phyloP scores from a whole-genome alignment of 2,113 vertebrate species.

The Sphaerodactylus townsendi region DNA sequence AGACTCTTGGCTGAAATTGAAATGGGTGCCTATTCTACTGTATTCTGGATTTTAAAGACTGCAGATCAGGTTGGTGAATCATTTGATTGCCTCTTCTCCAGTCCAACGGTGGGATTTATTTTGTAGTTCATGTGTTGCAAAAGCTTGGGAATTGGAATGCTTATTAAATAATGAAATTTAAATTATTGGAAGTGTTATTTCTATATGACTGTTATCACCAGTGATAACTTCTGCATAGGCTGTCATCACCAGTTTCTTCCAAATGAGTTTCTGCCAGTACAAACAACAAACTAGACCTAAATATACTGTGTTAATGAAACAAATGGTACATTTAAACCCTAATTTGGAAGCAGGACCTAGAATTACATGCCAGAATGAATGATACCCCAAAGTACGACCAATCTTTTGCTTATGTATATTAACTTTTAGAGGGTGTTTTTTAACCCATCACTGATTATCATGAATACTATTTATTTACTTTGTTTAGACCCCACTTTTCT shows the following conservation, averaged over 20 bases:
- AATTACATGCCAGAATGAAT: neutral
- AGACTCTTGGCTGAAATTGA: neutral
- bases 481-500: too few species aligned
- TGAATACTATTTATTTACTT: too few species aligned
- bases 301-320: too few species aligned
- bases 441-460: too few species aligned
- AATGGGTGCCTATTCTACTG: neutral
- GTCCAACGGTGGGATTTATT: rapidly evolving
- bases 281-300: too few species aligned
- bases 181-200: rapidly evolving
- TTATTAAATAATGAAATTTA: neutral
- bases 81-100: neutral
- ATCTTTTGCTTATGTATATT: too few species aligned
- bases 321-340: too few species aligned
- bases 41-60: neutral
- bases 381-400: too few species aligned
- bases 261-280: neutral
- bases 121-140: neutral
- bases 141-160: neutral
- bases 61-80: neutral
- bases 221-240: neutral
- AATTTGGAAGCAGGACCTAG: neutral
- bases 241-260: neutral
- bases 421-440: too few species aligned
- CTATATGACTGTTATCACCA: neutral